phyloP scores from a whole-genome alignment of 2,888 invertebrate genomes.

The Yponomeuta malinellus region DNA sequence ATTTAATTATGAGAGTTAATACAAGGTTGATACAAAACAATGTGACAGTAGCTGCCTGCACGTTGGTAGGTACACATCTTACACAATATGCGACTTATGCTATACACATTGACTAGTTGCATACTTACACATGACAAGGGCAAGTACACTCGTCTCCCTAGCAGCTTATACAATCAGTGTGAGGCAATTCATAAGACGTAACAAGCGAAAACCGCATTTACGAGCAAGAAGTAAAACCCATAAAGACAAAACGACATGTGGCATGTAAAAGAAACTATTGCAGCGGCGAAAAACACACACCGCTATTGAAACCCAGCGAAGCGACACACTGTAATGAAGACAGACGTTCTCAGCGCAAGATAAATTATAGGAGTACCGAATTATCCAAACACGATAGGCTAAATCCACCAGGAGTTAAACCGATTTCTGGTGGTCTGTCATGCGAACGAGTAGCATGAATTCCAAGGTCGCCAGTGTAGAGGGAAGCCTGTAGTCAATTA shows the following conservation, averaged over 20 bases:
- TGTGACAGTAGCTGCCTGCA: too few species aligned
- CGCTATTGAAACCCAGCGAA: not conserved
- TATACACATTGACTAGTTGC: not conserved
- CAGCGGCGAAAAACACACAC: conserved; percentile 4
- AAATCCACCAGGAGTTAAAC: conserved; percentile 32
- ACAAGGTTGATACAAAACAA: not conserved
- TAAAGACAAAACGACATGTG: conserved; percentile 4
- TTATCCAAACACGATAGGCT: conserved; percentile 58
- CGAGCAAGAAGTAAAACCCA: not conserved
- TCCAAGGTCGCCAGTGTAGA: conserved; percentile 11
- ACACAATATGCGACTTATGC: not conserved
- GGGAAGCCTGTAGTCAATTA: conserved; percentile 25
- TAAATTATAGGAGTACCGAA: conserved; percentile 52
- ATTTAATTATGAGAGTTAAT: not conserved
- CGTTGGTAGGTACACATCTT: too few species aligned
- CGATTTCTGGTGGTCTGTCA: not conserved
- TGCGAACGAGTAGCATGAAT: not conserved
- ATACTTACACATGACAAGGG: not conserved
- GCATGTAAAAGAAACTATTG: conserved; percentile 6
- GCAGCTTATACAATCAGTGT: not conserved
- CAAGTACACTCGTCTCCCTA: too few species aligned
- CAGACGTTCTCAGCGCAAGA: conserved; percentile 48
- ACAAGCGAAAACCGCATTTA: not conserved
- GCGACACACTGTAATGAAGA: conserved; percentile 37
- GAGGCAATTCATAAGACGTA: not conserved